These are phyloP conservation scores for Poecilia picta DNA, from an alignment of 2,797 vertebrate species.

Conservation along the genomic window DNA sequence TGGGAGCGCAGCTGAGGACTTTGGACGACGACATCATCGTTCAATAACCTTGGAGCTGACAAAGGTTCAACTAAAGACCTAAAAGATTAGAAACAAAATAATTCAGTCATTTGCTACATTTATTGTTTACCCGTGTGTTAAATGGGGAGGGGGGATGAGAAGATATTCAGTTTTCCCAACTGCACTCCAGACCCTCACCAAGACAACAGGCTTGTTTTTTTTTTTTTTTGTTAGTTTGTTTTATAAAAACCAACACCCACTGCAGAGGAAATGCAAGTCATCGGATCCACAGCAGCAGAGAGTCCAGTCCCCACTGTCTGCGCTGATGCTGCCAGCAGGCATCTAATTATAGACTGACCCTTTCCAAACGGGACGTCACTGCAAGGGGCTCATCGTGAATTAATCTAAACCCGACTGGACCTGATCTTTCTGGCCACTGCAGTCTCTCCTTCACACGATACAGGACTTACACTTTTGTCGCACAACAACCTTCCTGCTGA, in stretches of 20 bases:
- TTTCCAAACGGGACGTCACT: slow-evolving; percentile 41
- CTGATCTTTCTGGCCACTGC: not conserved
- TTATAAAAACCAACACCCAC: slow-evolving; percentile 51
- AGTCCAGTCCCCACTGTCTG: slow-evolving; percentile 41
- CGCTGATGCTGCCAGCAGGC: slow-evolving; percentile 72
- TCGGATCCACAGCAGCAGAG: slow-evolving; percentile 78
- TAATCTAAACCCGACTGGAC: slow-evolving; percentile 36
- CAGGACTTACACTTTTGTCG: not conserved
- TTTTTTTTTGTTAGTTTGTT: slow-evolving; percentile 22
- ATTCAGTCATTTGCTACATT: not conserved
- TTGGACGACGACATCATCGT: not conserved
- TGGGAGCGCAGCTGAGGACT: not conserved
- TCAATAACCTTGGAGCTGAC: not conserved
- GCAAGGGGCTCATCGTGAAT: slow-evolving; percentile 49
- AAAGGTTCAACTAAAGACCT: not conserved
- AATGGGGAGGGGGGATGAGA: not conserved
- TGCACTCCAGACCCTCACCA: not conserved
- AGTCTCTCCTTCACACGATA: not conserved
- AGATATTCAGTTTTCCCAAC: not conserved
- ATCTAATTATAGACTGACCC: slow-evolving; percentile 75
- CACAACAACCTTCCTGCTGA: not conserved
- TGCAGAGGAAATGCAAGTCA: slow-evolving; percentile 76
- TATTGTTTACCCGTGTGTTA: not conserved
- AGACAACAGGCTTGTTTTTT: not conserved
- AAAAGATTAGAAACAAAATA: not conserved